These are phyloP conservation scores for Shargacucullia verbasci DNA, from an alignment of 2,888 invertebrate genomes.

Conservation along the genomic window DNA sequence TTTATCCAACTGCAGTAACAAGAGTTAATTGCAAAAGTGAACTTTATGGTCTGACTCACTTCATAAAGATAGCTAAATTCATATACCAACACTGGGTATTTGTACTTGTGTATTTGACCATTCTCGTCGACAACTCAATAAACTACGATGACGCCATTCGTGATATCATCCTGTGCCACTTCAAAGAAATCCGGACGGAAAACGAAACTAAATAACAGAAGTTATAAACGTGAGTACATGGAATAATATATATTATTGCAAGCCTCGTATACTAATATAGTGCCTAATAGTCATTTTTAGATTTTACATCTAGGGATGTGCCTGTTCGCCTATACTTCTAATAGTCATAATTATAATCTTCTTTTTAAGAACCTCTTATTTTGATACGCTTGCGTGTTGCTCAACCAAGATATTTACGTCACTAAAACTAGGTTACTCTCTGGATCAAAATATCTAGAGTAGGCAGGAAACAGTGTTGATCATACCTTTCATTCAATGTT, in stretches of 20 bases:
- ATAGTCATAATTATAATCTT: no score
- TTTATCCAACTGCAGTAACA: constrained; percentile 35
- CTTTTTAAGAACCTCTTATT: constrained; percentile 24
- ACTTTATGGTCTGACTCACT: constrained; percentile 32
- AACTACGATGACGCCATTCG: constrained; percentile 45
- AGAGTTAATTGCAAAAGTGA: constrained; percentile 35
- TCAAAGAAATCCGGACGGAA: constrained; percentile 51
- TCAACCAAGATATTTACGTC: constrained; percentile 68
- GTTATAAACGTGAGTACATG: no score
- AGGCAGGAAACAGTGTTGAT: constrained; percentile 29
- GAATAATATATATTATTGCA: no score
- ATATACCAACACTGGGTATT: constrained; percentile 19
- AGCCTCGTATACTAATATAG: no score
- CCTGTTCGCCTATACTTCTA: no score
- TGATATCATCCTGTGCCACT: constrained; percentile 56
- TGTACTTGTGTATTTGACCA: constrained; percentile 17
- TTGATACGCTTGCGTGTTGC: constrained; percentile 39
- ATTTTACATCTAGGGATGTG: no score
- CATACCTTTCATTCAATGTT: constrained; percentile 10
- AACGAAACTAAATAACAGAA: constrained; percentile 13
- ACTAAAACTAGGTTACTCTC: constrained; percentile 65
- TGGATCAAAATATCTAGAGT: constrained; percentile 50
- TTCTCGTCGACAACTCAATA: constrained; percentile 41
- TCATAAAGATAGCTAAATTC: constrained; percentile 35
- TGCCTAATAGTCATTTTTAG: no score